phyloP scores from a whole-genome alignment of 2,888 invertebrate genomes.

The Sarcophaga rosellei region DNA sequence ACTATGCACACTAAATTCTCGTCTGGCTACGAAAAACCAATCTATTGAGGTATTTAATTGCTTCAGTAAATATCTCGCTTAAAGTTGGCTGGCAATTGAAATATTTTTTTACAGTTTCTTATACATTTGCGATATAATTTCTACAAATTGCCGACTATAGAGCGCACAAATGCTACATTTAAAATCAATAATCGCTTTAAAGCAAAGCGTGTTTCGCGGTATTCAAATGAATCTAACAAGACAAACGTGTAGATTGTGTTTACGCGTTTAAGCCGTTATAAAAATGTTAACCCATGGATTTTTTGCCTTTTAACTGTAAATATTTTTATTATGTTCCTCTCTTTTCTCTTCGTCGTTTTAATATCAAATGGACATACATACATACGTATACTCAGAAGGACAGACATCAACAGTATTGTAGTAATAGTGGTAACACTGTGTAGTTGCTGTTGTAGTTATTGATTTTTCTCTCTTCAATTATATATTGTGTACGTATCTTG shows the following conservation, averaged over 20 bases:
- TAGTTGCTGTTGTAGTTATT: constrained; percentile 22
- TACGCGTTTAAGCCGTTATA: constrained; percentile 1
- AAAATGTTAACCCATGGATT: neutral
- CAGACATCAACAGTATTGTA: constrained; percentile 2
- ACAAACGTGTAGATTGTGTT: neutral
- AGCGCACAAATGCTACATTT: constrained; percentile 7
- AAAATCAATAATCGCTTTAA: constrained; percentile 21
- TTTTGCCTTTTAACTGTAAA: neutral
- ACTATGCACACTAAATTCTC: too few species aligned
- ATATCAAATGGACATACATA: too few species aligned
- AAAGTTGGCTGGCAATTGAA: too few species aligned
- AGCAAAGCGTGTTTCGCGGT: constrained; percentile 33
- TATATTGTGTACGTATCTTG: constrained; percentile 1
- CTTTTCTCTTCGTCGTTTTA: neutral
- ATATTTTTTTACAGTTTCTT: too few species aligned
- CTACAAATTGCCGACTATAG: neutral
- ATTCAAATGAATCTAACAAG: constrained; percentile 24
- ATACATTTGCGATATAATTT: neutral
- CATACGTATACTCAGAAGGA: neutral
- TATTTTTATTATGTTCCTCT: neutral
- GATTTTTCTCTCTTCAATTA: neutral
- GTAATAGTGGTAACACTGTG: neutral
- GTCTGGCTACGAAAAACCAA: too few species aligned
- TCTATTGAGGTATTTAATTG: too few species aligned
- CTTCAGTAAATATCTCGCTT: too few species aligned